Evolutionary conservation across 2,888 invertebrate species (phyloP).

Genomic region (Odontocerum albicorne): DNA sequence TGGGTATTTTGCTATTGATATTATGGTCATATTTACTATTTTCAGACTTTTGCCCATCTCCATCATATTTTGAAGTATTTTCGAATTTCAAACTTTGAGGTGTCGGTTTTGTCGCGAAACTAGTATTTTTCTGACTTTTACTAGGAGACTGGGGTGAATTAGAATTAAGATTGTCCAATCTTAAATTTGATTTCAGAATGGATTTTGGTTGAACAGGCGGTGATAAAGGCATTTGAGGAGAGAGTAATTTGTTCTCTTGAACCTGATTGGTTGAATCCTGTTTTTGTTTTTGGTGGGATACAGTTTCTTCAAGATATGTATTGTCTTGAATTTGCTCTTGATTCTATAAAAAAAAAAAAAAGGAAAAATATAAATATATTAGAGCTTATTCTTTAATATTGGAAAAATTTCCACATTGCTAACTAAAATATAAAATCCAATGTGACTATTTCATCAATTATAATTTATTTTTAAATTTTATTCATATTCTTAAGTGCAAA

Average conservation of each 20-base stretch:
- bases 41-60: constrained; percentile 19
- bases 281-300: constrained; percentile 15
- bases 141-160: constrained; percentile 35
- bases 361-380: too few relatives aligned
- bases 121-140: constrained; percentile 35
- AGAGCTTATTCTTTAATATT: too few relatives aligned
- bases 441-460: too few relatives aligned
- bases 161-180: constrained; percentile 33
- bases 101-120: constrained; percentile 34
- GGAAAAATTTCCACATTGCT: too few relatives aligned
- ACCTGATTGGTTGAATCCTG: not conserved
- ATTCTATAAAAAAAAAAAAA: constrained; percentile 11
- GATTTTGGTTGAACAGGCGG: constrained; percentile 48
- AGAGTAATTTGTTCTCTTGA: constrained; percentile 15
- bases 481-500: too few relatives aligned
- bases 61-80: constrained; percentile 29
- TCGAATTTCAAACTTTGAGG: constrained; percentile 36
- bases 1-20: constrained; percentile 30
- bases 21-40: constrained; percentile 34
- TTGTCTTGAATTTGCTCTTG: constrained; percentile 13
- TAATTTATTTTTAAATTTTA: too few relatives aligned
- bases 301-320: constrained; percentile 4
- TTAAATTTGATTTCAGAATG: constrained; percentile 52
- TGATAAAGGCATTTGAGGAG: constrained; percentile 26
- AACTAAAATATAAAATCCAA: too few relatives aligned